Evolutionary conservation across 2,888 invertebrate genomes (phyloP).

Genomic region (Sussaba pulchella): DNA sequence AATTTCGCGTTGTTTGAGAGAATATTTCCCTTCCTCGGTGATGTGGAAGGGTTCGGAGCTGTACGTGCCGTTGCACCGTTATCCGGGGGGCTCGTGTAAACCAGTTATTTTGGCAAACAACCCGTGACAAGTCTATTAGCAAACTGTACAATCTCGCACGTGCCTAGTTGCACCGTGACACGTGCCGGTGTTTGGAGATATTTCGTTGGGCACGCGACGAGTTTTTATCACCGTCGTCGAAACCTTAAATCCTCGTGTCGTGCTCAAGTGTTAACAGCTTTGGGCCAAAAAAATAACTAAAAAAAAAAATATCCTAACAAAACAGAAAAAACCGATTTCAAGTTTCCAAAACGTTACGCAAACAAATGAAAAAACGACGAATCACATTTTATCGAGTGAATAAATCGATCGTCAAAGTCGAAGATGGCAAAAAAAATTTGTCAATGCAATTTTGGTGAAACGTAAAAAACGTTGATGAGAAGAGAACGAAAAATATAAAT

Average conservation of each 20-base stretch:
- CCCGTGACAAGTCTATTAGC: constrained; percentile 37
- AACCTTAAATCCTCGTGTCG: constrained; percentile 51
- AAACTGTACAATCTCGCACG: constrained; percentile 52
- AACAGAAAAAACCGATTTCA: background rate
- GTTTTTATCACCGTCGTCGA: constrained; percentile 22
- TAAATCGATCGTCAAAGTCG: too few species aligned
- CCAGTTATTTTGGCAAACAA: constrained; percentile 20
- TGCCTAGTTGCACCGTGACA: constrained; percentile 68
- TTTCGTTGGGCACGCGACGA: constrained; percentile 69
- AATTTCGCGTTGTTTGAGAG: background rate
- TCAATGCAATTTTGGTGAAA: background rate
- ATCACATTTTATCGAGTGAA: too few species aligned
- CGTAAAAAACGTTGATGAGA: background rate
- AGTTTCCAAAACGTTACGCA: too few species aligned
- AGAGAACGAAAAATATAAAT: background rate
- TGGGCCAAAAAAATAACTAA: constrained; percentile 6
- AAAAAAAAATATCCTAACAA: background rate
- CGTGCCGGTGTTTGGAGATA: constrained; percentile 79
- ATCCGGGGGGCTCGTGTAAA: constrained; percentile 44
- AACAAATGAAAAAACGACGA: background rate
- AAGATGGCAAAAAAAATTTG: background rate
- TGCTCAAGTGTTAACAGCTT: constrained; percentile 63
- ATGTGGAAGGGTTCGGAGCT: constrained; percentile 61
- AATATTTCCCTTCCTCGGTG: background rate
- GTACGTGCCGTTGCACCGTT: constrained; percentile 74